Conservation (phyloP, 1,140 invertebrate genomes). For the Drosophila asahinai region DNA sequence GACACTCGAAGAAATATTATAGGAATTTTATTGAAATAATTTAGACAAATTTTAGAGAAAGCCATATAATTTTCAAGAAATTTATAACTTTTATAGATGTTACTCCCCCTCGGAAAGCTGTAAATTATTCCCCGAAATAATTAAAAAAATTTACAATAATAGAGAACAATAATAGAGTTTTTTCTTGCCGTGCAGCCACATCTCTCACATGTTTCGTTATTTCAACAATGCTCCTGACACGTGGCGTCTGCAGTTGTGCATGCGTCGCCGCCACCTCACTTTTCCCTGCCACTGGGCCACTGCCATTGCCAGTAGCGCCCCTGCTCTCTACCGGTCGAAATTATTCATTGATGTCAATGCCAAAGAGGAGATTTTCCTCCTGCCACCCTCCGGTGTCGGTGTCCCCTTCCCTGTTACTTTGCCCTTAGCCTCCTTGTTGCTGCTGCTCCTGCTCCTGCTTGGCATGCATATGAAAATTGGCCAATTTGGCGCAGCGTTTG, state of each 20-base stretch:
- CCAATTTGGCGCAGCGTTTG: constrained; percentile 72
- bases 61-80: no score
- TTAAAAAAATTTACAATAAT: no score
- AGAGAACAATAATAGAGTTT: no score
- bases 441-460: constrained; percentile 13
- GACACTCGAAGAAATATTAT: neutral
- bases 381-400: neutral
- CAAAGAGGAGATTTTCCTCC: constrained; percentile 46
- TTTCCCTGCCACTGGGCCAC: neutral
- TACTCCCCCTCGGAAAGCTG: no score
- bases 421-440: constrained; percentile 6
- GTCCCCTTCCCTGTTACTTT: neutral
- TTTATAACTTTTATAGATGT: no score
- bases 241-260: constrained; percentile 41
- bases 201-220: constrained; percentile 62
- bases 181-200: constrained; percentile 27
- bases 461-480: constrained; percentile 75
- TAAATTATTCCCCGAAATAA: no score
- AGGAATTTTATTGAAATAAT: no score
- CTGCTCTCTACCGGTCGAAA: constrained; percentile 6
- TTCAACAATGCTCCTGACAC: constrained; percentile 60
- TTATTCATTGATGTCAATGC: constrained; percentile 71
- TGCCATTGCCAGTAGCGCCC: neutral
- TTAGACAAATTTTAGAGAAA: no score
- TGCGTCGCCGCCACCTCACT: constrained; percentile 2